These are phyloP conservation scores for Morus bassanus DNA, from an alignment of 2,797 vertebrate species.

Conservation along the genomic window DNA sequence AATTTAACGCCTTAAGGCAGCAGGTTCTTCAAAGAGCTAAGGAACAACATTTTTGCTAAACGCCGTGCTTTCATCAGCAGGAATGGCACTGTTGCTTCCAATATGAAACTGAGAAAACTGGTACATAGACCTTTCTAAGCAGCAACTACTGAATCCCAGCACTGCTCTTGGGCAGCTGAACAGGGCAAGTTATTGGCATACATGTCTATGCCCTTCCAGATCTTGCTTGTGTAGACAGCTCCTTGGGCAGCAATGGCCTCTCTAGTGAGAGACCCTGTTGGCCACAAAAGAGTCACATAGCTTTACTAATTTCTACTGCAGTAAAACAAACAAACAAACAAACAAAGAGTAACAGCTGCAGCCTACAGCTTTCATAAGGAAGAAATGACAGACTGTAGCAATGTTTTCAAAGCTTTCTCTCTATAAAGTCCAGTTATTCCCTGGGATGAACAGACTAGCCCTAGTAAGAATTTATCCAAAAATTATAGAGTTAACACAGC, in stretches of 20 bases:
- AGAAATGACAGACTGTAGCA: neutral
- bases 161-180: neutral
- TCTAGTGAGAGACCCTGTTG: neutral
- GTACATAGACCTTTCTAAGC: neutral
- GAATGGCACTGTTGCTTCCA: neutral
- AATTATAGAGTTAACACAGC: neutral
- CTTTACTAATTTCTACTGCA: neutral
- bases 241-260: neutral
- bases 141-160: neutral
- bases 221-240: neutral
- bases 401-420: neutral
- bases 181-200: neutral
- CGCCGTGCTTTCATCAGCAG: neutral
- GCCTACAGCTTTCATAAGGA: neutral
- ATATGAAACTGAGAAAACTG: neutral
- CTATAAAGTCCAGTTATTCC: neutral
- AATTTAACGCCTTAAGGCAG: neutral
- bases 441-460: neutral
- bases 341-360: neutral
- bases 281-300: neutral
- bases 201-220: neutral
- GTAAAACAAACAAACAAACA: neutral
- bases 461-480: neutral
- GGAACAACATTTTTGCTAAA: neutral
- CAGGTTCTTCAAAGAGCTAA: neutral